Evolutionary conservation across 1,140 invertebrate species (phyloP), one percentile per base, ranked within the genome.

Genomic region (Pemphigus obesinymphae): DNA sequence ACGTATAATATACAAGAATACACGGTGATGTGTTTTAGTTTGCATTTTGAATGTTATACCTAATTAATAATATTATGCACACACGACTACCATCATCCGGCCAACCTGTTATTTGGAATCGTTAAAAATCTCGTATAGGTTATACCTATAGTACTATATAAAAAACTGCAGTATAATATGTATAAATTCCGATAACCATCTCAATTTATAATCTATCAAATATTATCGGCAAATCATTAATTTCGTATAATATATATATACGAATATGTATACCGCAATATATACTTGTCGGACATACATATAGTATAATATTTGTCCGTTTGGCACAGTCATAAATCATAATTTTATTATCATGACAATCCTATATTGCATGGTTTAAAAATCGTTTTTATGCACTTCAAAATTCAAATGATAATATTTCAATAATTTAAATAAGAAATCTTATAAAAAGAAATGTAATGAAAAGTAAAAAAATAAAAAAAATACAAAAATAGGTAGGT

Each of bases 21-120:
- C n/a, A n/a, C 6, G 5, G 23, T 20, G 15, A n/a, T n/a, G n/a
- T n/a, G n/a, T n/a, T n/a, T n/a, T 26, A 72, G 17, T 72, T 8
- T 29, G 15, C 20, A 48, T 45, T 72, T 72, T 48, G 13, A 72
- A 72, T 29, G 40, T 45, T 72, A 23, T 20, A 17, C 23, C 37
- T n/a, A n/a, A 63, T 23, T 61, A 58, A 29, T 40, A 43, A n/a
- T 68, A 23, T 20, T 37, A 68, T 15, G 3, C 66, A 7, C 66
- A 70, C 61, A 26, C 23, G 13, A 15, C 66, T 15, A n/a, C 20
- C 20, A 31, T 10, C 31, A 63, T 63, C 63, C 66, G 40, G 40
- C 37, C 43, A 72, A 72, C 68, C 23, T 72, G 68, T 72, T 45
- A 72, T 72, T 72, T 72, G 68, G 26, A 45, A 72, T 48, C 40